phyloP scores from a whole-genome alignment of 2,113 vertebrate genomes.

The Microtus richardsoni region DNA sequence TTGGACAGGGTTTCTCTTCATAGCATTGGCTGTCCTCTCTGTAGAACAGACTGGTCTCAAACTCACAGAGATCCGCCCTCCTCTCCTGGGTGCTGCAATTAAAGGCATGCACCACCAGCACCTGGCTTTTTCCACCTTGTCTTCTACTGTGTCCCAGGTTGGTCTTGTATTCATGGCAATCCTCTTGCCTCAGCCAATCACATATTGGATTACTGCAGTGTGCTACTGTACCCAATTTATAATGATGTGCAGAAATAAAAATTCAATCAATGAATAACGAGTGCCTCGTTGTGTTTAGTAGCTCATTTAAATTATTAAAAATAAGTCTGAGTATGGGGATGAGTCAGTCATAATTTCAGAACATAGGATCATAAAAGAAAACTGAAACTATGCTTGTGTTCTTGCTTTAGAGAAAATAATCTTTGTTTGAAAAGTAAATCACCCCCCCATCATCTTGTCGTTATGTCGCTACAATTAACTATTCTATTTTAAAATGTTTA shows the following conservation, averaged over 20 bases:
- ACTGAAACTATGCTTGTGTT: conserved; percentile 37
- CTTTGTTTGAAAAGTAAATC: neutral
- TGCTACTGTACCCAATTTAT: neutral
- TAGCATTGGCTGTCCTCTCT: neutral
- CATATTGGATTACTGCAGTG: neutral
- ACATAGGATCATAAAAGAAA: conserved; percentile 59
- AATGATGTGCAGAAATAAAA: conserved; percentile 44
- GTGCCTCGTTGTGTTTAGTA: conserved; percentile 29
- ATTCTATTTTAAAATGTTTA: conserved; percentile 50
- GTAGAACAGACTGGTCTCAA: neutral
- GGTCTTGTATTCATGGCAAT: too few species aligned
- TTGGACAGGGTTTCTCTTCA: neutral
- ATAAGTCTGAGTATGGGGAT: conserved; percentile 40
- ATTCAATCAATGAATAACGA: conserved; percentile 1
- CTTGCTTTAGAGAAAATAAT: conserved; percentile 54
- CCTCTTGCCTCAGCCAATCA: neutral
- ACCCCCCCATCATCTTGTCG: neutral
- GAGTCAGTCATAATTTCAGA: conserved; percentile 53
- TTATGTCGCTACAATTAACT: conserved; percentile 46
- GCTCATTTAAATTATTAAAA: conserved; percentile 64
- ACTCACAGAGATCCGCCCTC: neutral
- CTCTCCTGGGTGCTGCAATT: neutral
- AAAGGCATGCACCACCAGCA: neutral
- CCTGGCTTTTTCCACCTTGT: neutral
- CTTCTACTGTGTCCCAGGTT: neutral